A percentile compares a stretch with the other conserved stretches of the same genome.
These are phyloP conservation scores for Oxycera nigricornis DNA, from an alignment of 2,888 invertebrate genomes.

Conservation along the genomic window DNA sequence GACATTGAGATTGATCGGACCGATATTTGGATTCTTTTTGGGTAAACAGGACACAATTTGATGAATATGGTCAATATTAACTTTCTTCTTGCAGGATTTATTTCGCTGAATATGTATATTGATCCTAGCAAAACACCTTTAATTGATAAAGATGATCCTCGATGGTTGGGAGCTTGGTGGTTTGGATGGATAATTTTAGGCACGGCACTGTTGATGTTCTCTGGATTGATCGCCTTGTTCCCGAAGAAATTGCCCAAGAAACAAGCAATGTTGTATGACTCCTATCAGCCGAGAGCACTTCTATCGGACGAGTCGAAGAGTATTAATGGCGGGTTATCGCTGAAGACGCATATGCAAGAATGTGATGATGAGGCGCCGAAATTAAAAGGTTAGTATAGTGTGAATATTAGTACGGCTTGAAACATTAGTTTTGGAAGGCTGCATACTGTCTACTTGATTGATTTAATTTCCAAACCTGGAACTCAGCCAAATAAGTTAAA, in stretches of 20 bases:
- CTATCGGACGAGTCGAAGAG: conserved; percentile 57
- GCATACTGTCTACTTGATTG: too few species aligned
- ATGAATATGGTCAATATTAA: not conserved
- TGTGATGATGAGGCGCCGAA: conserved; percentile 56
- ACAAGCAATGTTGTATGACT: not conserved
- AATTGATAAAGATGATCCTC: conserved; percentile 67
- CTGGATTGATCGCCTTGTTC: conserved; percentile 70
- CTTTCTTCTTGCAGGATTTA: conserved; percentile 51
- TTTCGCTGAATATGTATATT: conserved; percentile 66
- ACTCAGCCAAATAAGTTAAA: too few species aligned
- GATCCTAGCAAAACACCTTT: conserved; percentile 68
- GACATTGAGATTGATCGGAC: conserved; percentile 61
- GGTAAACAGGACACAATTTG: conserved; percentile 52
- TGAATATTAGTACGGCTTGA: not conserved
- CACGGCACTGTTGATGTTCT: conserved; percentile 66
- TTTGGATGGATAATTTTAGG: conserved; percentile 69
- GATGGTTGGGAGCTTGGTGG: conserved; percentile 82
- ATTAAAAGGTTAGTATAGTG: conserved; percentile 55
- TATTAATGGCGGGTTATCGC: conserved; percentile 53
- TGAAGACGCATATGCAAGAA: conserved; percentile 28
- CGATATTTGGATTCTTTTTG: conserved; percentile 68
- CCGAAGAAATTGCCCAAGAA: conserved; percentile 63
- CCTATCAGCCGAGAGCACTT: conserved; percentile 46
- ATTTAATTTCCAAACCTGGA: too few species aligned
- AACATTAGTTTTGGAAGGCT: too few species aligned